Evolutionary conservation across 2,113 vertebrate species (phyloP), one percentile per base, ranked within the genome.

Genomic region (Sigmodon hispidus): DNA sequence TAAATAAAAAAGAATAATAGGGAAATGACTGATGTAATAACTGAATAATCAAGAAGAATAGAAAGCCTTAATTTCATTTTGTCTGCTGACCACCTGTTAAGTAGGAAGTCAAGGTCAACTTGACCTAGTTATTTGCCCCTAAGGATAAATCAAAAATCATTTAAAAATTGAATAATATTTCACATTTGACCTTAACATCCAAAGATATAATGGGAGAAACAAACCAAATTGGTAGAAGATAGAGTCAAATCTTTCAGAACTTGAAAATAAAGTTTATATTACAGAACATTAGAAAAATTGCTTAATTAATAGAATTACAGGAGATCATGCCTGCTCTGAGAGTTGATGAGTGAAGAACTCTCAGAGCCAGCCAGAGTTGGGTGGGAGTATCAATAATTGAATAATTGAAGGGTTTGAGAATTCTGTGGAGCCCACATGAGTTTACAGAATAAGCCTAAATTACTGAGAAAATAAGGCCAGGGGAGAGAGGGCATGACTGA

Each of bases 21-120:
- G 29, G 94, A 94, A 93, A 87, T 94, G 48, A 36, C 36, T 93
- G 77, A 93, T 92, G 55, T 73, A 91, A 91, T 91, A 89, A 91
- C 31, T 75, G 63, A 83, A 93, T 94, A 97, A 87, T 89, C 79
- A 87, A 73, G 45, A 50, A 73, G 79, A 59, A 59, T 94, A 91
- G 89, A 63, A 36, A 77, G 59, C 55, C 52, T 79, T 55, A 70
- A 72, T 84, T 95, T 96, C 94, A 94, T 92, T 94, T 76, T 90
- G 72, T 83, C 81, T 97, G 73, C 67, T 89, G 73, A 69, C 34
- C 80, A 97, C 87, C 73, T 91, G 83, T 92, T 90, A 79, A 93
- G 29, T 87, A 34, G 91, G 61, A 10, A 43, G 5, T 77, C 69
- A 95, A 80, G 89, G 93, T 91, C 89, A 97, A 43, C 36, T 75